Conservation (phyloP, 1,140 invertebrate genomes). For the Probaryconus sp. region DNA sequence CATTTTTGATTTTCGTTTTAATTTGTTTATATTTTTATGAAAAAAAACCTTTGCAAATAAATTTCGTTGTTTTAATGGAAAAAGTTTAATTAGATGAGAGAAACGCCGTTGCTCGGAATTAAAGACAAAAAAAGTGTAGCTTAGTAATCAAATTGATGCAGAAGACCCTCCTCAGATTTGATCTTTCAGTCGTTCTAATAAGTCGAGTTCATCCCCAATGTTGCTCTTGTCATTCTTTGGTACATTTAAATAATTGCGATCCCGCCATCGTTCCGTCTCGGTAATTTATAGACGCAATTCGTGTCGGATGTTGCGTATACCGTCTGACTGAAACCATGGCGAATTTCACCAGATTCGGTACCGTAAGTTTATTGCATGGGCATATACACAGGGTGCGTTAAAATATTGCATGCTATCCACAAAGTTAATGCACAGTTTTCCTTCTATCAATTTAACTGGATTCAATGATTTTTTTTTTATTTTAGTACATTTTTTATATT, state of each 20-base stretch:
- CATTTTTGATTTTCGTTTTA: background rate
- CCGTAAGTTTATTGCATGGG: conserved; percentile 56
- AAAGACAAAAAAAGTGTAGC: no score
- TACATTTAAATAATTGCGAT: conserved; percentile 69
- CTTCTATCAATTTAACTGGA: conserved; percentile 25
- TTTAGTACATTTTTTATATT: no score
- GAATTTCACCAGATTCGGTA: conserved; percentile 59
- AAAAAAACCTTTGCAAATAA: no score
- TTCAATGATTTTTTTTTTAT: conserved; percentile 21
- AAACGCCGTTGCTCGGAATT: no score
- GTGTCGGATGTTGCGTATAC: conserved; percentile 56
- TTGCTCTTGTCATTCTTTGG: conserved; percentile 54
- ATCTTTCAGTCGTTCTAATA: conserved; percentile 57
- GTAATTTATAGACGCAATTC: conserved; percentile 67
- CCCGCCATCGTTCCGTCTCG: conserved; percentile 57
- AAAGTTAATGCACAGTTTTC: conserved; percentile 29
- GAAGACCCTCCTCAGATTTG: conserved; percentile 45
- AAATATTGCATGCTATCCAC: conserved; percentile 37
- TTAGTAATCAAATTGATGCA: conserved; percentile 43
- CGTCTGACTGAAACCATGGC: conserved; percentile 57
- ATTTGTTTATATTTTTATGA: no score
- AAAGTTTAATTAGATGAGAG: no score
- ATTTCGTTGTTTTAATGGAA: conserved; percentile 21
- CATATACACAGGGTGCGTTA: conserved; percentile 41
- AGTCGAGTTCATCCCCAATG: conserved; percentile 58